Conservation (phyloP, 2,888 invertebrate species). For the Aphelenchoides bicaudatus region DNA sequence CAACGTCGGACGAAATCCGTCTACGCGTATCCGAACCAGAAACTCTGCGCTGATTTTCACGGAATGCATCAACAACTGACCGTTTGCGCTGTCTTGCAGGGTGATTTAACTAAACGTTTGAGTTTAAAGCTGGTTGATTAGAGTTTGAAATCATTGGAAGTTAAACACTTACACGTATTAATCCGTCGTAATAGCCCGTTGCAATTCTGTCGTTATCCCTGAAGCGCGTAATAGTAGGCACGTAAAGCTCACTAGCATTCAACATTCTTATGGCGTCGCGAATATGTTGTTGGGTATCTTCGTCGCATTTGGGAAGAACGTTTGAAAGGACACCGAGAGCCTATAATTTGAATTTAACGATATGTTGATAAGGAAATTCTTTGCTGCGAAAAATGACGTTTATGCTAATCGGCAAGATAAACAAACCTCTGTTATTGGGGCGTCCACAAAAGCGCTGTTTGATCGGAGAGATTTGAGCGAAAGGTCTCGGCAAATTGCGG, state of each 20-base stretch:
- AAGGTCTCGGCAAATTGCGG: constrained; percentile 31
- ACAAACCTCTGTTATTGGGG: constrained; percentile 55
- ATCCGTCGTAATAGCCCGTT: constrained; percentile 58
- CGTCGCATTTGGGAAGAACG: constrained; percentile 45
- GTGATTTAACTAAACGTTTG: constrained; percentile 47
- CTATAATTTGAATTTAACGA: constrained; percentile 25
- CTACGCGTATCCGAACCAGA: constrained; percentile 35
- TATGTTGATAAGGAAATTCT: neutral
- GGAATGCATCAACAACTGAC: constrained; percentile 57
- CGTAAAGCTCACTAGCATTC: constrained; percentile 52
- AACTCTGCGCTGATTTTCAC: constrained; percentile 45
- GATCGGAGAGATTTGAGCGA: constrained; percentile 32
- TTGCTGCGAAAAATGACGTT: constrained; percentile 4
- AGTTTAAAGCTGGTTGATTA: neutral
- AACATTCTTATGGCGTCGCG: constrained; percentile 45
- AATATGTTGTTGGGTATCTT: constrained; percentile 39
- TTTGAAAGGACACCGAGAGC: constrained; percentile 44
- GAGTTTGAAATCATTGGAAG: neutral
- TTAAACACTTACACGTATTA: constrained; percentile 44
- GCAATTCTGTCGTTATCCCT: constrained; percentile 56
- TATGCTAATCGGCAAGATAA: neutral
- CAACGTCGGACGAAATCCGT: constrained; percentile 54
- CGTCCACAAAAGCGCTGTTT: constrained; percentile 46
- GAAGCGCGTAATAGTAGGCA: constrained; percentile 54
- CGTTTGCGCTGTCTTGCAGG: constrained; percentile 54